A percentile compares a stretch with the other conserved stretches of the same genome.
These are phyloP conservation scores for Portunus trituberculatus DNA, from an alignment of 1,140 invertebrate genomes.

Conservation along the genomic window DNA sequence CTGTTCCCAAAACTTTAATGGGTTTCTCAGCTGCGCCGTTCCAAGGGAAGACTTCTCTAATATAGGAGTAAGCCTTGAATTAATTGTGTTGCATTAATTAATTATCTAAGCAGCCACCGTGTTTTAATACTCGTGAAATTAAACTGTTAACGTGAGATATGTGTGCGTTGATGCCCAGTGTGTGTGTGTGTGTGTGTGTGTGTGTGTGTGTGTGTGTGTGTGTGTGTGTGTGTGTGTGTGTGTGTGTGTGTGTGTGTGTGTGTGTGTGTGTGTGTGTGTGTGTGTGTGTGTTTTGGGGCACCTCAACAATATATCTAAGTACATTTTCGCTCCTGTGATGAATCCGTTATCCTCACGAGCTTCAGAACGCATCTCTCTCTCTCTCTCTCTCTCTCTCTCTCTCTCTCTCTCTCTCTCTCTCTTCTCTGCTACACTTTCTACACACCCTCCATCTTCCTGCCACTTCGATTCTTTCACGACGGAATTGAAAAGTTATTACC, in stretches of 20 bases:
- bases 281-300: neutral
- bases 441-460: too few species aligned
- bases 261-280: slow-evolving; percentile 34
- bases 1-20: neutral
- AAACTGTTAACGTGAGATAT: neutral
- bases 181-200: too few species aligned
- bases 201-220: too few species aligned
- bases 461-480: too few species aligned
- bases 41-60: neutral
- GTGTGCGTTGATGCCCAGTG: too few species aligned
- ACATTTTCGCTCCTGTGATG: neutral
- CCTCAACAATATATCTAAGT: neutral
- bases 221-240: slow-evolving; percentile 25
- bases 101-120: neutral
- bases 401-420: neutral
- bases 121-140: neutral
- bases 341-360: too few species aligned
- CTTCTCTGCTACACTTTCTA: neutral
- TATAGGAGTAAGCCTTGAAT: neutral
- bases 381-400: neutral
- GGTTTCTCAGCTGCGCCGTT: neutral
- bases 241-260: slow-evolving; percentile 34
- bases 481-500: too few species aligned
- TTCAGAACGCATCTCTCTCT: neutral
- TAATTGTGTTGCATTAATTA: neutral